These are phyloP conservation scores for Xiphias gladius DNA, from an alignment of 2,113 vertebrate genomes.

Conservation along the genomic window DNA sequence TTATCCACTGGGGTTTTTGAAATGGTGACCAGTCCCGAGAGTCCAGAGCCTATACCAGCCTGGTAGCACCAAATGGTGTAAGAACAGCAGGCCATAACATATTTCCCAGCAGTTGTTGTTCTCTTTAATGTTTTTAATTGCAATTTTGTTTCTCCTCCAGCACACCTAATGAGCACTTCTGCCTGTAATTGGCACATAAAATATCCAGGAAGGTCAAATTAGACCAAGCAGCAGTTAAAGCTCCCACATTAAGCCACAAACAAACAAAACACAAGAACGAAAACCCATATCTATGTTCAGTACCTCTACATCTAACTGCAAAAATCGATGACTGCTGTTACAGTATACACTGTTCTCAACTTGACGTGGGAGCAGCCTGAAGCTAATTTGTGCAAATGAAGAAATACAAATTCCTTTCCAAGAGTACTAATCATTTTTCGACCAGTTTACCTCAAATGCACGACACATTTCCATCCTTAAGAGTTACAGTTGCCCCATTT, in stretches of 20 bases:
- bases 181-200: conserved; percentile 55
- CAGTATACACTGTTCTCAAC: not conserved
- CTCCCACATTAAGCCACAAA: not conserved
- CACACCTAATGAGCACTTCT: conserved; percentile 29
- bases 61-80: too few relatives aligned
- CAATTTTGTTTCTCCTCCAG: conserved; percentile 25
- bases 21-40: not conserved
- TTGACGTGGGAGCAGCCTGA: conserved; percentile 3
- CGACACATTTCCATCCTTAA: not conserved
- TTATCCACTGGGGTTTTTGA: not conserved
- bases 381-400: conserved; percentile 31
- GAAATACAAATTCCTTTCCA: conserved; percentile 12
- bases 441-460: conserved; percentile 36
- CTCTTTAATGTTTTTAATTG: conserved; percentile 40
- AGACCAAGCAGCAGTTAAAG: conserved; percentile 26
- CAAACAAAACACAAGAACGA: conserved; percentile 51
- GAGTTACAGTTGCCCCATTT: not conserved
- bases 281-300: not conserved
- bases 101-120: conserved; percentile 29
- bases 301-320: not conserved
- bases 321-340: conserved; percentile 4
- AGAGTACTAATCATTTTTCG: conserved; percentile 10
- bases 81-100: not conserved
- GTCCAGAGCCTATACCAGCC: not conserved
- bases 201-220: conserved; percentile 44